Evolutionary conservation across 2,797 vertebrate genomes (phyloP).

Genomic region (Bucorvus abyssinicus): DNA sequence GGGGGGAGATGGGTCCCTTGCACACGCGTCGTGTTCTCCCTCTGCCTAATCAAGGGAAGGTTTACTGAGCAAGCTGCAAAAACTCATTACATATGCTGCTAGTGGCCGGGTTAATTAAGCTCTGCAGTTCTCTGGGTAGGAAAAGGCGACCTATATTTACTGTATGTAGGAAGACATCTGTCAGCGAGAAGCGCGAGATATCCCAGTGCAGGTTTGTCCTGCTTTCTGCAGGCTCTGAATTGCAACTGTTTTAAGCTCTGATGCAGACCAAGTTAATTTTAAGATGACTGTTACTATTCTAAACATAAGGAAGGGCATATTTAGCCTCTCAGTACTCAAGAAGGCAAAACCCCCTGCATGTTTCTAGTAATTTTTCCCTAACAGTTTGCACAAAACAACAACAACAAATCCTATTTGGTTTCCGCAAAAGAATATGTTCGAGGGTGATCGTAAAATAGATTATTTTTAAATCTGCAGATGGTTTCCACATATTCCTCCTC

Average conservation of each 20-base stretch:
- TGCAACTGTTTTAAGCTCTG: constrained; percentile 61
- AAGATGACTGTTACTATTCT: constrained; percentile 69
- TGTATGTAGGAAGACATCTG: constrained; percentile 66
- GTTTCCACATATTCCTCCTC: constrained; percentile 57
- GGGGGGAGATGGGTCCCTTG: neutral
- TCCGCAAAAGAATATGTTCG: constrained; percentile 49
- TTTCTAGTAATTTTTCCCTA: constrained; percentile 68
- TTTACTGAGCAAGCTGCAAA: constrained; percentile 44
- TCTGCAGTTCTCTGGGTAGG: constrained; percentile 58
- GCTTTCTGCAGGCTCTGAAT: constrained; percentile 53
- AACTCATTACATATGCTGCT: constrained; percentile 62
- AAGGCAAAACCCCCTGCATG: constrained; percentile 62
- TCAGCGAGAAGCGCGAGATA: constrained; percentile 41
- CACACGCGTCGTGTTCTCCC: accelerated
- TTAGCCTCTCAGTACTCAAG: constrained; percentile 67
- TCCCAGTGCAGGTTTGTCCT: constrained; percentile 51
- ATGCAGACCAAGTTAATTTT: constrained; percentile 64
- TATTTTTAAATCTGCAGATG: constrained; percentile 72
- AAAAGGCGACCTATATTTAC: constrained; percentile 67
- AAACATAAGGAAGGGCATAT: constrained; percentile 72
- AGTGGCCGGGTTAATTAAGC: constrained; percentile 72
- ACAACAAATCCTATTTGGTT: constrained; percentile 55
- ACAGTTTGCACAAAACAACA: constrained; percentile 65
- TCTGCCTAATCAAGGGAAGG: neutral
- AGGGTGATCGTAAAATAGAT: constrained; percentile 60